A percentile compares a stretch with the other conserved stretches of the same genome.
These are phyloP conservation scores for Etia nguti DNA, from an alignment of 2,113 vertebrate species.

Conservation along the genomic window DNA sequence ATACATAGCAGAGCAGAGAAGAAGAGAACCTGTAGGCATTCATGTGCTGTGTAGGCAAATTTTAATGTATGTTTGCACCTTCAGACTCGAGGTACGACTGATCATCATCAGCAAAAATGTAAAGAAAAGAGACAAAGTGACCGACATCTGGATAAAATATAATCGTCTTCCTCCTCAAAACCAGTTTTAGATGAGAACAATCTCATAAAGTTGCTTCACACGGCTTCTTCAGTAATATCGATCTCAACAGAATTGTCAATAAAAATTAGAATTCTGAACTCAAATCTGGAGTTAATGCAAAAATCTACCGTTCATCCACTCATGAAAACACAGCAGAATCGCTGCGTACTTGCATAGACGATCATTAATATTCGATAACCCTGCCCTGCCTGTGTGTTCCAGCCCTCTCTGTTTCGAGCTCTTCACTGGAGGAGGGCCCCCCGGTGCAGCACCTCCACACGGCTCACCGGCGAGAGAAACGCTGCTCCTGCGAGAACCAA, in stretches of 20 bases:
- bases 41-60: not conserved
- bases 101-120: not conserved
- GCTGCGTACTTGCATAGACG: not conserved
- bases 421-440: constrained; percentile 15
- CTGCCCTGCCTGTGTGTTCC: not conserved
- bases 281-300: not conserved
- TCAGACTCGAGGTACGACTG: not conserved
- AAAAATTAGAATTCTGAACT: not conserved
- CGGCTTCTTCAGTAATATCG: not conserved
- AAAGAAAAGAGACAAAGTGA: not conserved
- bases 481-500: constrained; percentile 78
- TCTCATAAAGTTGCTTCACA: not conserved
- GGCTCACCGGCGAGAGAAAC: constrained; percentile 55
- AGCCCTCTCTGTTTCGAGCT: constrained; percentile 23
- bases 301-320: not conserved
- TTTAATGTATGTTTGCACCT: not conserved
- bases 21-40: not conserved
- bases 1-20: not conserved
- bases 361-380: not conserved
- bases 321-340: not conserved
- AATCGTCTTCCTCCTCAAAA: not conserved
- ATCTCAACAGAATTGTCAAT: not conserved
- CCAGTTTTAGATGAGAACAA: not conserved
- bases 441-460: not conserved
- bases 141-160: not conserved